Conservation (phyloP, 2,797 vertebrate genomes). For the Babyrousa celebensis region DNA sequence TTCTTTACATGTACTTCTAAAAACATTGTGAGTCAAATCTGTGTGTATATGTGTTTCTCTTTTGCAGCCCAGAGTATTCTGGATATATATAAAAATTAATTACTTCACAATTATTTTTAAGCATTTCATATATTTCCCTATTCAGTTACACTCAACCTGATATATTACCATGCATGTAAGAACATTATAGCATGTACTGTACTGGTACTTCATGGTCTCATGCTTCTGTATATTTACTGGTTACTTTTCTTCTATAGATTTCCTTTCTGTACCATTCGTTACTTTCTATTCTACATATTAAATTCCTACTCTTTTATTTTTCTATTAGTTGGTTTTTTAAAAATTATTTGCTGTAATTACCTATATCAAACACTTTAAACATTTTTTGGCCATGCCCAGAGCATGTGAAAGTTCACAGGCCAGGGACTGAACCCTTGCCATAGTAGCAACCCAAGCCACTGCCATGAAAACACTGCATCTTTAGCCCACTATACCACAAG, state of each 20-base stretch:
- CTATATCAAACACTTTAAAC: neutral
- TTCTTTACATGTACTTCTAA: neutral
- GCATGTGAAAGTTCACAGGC: too few relatives aligned
- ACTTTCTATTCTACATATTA: neutral
- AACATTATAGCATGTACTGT: neutral
- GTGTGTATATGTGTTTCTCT: neutral
- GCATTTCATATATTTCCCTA: neutral
- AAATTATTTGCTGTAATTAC: neutral
- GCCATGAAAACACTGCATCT: too few relatives aligned
- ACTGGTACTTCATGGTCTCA: neutral
- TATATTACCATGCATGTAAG: neutral
- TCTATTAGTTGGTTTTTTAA: neutral
- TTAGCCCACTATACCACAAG: too few relatives aligned
- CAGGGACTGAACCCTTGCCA: too few relatives aligned
- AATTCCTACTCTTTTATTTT: neutral
- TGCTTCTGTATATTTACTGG: neutral
- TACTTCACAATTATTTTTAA: neutral
- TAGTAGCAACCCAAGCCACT: too few relatives aligned
- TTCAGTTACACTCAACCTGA: neutral
- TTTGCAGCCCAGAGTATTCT: neutral
- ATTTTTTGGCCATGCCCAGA: too few relatives aligned
- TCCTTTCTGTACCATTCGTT: neutral
- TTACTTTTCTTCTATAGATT: neutral
- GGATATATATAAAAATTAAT: neutral
- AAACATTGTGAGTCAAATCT: neutral